phyloP scores from a whole-genome alignment of 2,888 invertebrate species.

The Netelia fuscicornis region DNA sequence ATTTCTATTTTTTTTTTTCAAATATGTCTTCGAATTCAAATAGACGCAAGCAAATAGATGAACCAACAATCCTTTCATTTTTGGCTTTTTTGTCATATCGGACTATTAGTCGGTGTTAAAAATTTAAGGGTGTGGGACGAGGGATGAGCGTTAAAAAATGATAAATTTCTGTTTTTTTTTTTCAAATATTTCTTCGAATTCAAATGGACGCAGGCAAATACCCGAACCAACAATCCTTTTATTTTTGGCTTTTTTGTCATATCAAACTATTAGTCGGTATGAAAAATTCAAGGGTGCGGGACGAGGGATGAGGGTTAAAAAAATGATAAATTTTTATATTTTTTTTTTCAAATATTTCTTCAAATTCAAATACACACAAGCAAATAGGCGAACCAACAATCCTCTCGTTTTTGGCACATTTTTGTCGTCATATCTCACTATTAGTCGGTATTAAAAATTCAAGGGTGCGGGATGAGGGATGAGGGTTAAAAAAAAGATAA shows the following conservation, averaged over 20 bases:
- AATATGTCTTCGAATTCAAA: not conserved
- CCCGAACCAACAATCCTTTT: too few species aligned
- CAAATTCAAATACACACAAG: too few species aligned
- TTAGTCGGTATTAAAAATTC: not conserved
- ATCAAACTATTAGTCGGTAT: too few species aligned
- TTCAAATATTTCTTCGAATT: too few species aligned
- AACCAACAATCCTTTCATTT: conserved; percentile 6
- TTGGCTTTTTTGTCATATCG: not conserved
- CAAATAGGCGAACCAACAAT: not conserved
- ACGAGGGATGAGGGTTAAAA: too few species aligned
- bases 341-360: not conserved
- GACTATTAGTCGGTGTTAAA: not conserved
- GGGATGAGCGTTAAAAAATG: too few species aligned
- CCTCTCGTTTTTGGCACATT: not conserved
- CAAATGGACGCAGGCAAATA: too few species aligned
- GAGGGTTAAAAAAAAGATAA: not conserved
- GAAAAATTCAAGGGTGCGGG: too few species aligned
- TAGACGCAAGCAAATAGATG: too few species aligned
- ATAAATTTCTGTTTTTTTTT: too few species aligned
- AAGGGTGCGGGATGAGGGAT: not conserved
- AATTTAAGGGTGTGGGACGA: not conserved
- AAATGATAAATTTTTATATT: not conserved
- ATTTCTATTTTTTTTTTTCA: not conserved
- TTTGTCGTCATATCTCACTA: not conserved
- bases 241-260: too few species aligned